Evolutionary conservation across 2,888 invertebrate genomes (phyloP), one percentile per base, ranked within the genome.

Genomic region (Coenonympha glycerion): DNA sequence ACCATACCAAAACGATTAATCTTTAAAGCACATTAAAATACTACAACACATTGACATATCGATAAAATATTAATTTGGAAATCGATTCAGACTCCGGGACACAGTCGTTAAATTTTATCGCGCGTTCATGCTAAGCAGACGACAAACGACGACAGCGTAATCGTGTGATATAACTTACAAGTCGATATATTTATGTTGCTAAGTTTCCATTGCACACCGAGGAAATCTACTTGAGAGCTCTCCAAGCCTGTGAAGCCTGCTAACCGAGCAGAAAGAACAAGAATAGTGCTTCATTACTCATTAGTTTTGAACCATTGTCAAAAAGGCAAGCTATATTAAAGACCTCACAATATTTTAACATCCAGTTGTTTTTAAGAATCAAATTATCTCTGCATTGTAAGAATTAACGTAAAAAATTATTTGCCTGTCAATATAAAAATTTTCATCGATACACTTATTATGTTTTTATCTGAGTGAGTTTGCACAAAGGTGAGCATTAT

Each of bases 41-140:
- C 18, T 15, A 34, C 26, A 31, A 48, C 46, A 36, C 53, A 37
- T 21, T 55, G 62, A 59, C 62, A 52, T 64, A 65, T 68, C 70
- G 69, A 76, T 76, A 73, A 76, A 76, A 69, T 76, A 59, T 59
- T 57, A 57, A 78, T 79, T 76, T 69, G 66, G 71, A 63, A 68
- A 69, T 68, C 71, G 67, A 68, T 71, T 68, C 68, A 61, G 68
- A 67, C 68, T 72, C 65, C 66, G 62, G 65, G 73, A 76, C 73
- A 73, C 62, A 68, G 64, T 74, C 73, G 71, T 81, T 69, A 79
- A 79, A 71, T 59, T 78, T 76, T 74, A 79, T 71, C 62, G 65
- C 63, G 68, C 70, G 73, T 79, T 72, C 74, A 78, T 78, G 75
- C 71, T 74, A 36, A 79, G 79, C 77, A 74, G 66, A 68, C 59